Evolutionary conservation across 2,113 vertebrate genomes (phyloP), one percentile per base, ranked within the genome.

Genomic region (Psittacula cyanocephala): DNA sequence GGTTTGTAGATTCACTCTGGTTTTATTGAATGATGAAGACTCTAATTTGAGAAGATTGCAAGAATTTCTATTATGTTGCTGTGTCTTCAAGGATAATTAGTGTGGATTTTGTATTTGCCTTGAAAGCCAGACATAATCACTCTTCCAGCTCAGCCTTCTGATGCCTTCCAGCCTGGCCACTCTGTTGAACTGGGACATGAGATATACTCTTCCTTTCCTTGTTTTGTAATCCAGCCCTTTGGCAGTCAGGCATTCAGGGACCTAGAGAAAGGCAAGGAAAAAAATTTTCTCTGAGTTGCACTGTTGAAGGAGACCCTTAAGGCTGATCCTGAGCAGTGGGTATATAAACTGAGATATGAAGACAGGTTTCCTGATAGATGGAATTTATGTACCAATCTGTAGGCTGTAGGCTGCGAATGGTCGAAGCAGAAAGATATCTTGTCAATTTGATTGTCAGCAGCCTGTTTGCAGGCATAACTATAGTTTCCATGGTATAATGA

Each of bases 381-480:
- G 39, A 71, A 74, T 91, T 75, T 81, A 83, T 68, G 29, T 88
- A 77, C 55, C 29, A 77, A 33, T 55, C 71, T 78, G 71, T 83
- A 84, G 64, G 46, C 33, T 93, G 79, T 65, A 72, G 59, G 59
- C 24, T 77, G 53, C 28, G 69, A 88, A 76, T 13, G 88, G 63
- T 25, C 46, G 49, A 91, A 89, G 33, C 46, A 91, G n/a, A 74
- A 81, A 70, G 71, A 59, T 65, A 55, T 4, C 59, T 67, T 94
- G 49, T 91, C 82, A 88, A 10, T 55, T 83, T 91, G 87, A 91
- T 69, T 89, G 84, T 77, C 78, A 94, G 81, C 89, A 92, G 65
- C 41, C 70, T 79, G 75, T 59, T 67, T 85, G 53, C 41, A 35
- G 70, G 60, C 41, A 24, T 74, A 89, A 83, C 44, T 85, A 43